Base-by-base conservation (phyloP, 2,113 vertebrate species). In the Microcebus tavaratra region DNA sequence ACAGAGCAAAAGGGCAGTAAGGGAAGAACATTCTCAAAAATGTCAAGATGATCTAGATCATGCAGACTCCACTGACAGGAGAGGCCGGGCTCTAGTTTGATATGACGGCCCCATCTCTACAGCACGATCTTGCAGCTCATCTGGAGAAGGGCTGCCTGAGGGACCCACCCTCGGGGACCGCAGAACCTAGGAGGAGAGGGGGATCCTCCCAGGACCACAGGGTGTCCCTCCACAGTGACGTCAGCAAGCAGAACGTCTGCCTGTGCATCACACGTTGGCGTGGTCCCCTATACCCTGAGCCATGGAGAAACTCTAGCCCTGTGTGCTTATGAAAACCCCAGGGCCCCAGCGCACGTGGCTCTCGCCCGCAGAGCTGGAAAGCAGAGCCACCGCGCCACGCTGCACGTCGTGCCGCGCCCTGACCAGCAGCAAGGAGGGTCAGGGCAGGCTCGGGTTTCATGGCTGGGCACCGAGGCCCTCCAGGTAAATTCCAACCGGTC, bases 401-500 rank as follows among this genome's bases (percentile, higher is more conserved):
- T 65, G 34, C 6, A 0, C 11, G 7, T 39, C 0, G 1, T 65
- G 94, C 92, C 85, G 82, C 14, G 5, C 63, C 59, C 94, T 7
- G 13, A 80, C 92, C 57, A 17, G 45, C 88, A 84, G 75, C 89
- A 1, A 20, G 53, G 23, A 36, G 68, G 82, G 89, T 42, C 45
- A 3, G 68, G 31, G 48, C 0, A 1, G 93, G 89, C 91, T 98
- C 97, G 21, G 45, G 93, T 97, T 98, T 97, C 98, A 65, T 0
- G 3, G 31, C 11, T 27, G 7, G 21, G 88, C 89, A 20, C 39
- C 0, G 57, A 90, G 75, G 90, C 90, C 97, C 97, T 96, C 89
- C 95, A 97, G 97, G 97, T 98, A 96, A 90, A 92, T 97, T 97
- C 93, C 93, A 93, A 29, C 87, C 6, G 31, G 95, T 93, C 96